These are phyloP conservation scores for Drosophila equinoxialis DNA, from an alignment of 1,140 invertebrate genomes.

Conservation along the genomic window DNA sequence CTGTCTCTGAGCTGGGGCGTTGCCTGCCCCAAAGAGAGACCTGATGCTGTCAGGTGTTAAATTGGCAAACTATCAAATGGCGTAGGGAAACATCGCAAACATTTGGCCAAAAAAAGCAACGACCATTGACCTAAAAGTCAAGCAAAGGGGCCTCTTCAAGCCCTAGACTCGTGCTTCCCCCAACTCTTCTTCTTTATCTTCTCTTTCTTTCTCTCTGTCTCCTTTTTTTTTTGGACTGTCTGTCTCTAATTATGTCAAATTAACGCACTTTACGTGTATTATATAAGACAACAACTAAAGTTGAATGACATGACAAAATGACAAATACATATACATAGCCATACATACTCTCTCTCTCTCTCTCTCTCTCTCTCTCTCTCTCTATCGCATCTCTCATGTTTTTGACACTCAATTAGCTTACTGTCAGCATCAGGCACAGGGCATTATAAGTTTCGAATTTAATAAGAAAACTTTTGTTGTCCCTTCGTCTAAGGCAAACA, in stretches of 20 bases:
- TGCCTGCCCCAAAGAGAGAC: conserved; percentile 34
- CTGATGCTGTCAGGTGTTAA: conserved; percentile 70
- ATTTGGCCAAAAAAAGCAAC: conserved; percentile 35
- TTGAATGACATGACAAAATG: conserved; percentile 62
- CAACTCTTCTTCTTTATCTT: background rate
- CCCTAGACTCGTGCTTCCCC: conserved; percentile 36
- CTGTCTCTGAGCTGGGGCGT: conserved; percentile 49
- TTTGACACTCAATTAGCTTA: conserved; percentile 45
- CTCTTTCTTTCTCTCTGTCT: conserved; percentile 39
- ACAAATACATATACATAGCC: background rate
- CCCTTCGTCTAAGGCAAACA: conserved; percentile 19
- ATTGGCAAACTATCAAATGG: conserved; percentile 70
- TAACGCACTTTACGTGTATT: conserved; percentile 66
- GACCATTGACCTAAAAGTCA: conserved; percentile 72
- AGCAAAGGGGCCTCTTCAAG: conserved; percentile 55
- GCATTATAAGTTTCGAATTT: conserved; percentile 33
- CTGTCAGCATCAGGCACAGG: conserved; percentile 3
- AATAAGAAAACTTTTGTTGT: conserved; percentile 37
- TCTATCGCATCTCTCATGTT: conserved; percentile 1
- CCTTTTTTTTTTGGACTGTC: conserved; percentile 13
- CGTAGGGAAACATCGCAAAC: conserved; percentile 51
- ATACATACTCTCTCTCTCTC: background rate
- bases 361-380: background rate
- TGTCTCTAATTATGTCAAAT: conserved; percentile 76
- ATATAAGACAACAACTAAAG: conserved; percentile 60